phyloP scores from a whole-genome alignment of 2,888 invertebrate species.

The Elysia crispata region DNA sequence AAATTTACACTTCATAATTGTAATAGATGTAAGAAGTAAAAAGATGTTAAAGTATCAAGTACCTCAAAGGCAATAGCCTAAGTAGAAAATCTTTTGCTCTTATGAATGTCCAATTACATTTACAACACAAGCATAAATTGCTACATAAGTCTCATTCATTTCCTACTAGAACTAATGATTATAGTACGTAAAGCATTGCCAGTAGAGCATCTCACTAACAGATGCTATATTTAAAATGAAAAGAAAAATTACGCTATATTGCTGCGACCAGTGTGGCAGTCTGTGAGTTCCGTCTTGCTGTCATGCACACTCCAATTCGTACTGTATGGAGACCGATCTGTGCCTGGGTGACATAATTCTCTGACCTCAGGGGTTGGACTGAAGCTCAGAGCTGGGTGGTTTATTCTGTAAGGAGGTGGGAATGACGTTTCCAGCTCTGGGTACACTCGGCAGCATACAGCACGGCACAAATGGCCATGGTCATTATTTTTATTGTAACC shows the following conservation, averaged over 20 bases:
- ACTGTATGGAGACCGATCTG: neutral
- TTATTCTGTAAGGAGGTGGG: constrained; percentile 60
- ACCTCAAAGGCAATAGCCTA: no score
- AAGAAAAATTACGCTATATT: constrained; percentile 26
- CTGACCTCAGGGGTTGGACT: neutral
- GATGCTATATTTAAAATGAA: no score
- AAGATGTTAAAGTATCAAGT: no score
- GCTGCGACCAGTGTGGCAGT: constrained; percentile 23
- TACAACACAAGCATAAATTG: no score
- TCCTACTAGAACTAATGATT: no score
- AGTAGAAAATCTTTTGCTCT: no score
- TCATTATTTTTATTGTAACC: constrained; percentile 54
- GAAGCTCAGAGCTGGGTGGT: constrained; percentile 58
- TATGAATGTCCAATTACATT: no score
- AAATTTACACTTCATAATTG: no score
- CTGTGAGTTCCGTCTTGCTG: constrained; percentile 12
- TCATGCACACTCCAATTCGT: constrained; percentile 29
- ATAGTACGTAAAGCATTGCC: no score
- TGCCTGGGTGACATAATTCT: neutral
- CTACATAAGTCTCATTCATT: no score
- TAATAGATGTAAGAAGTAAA: no score
- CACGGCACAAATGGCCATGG: constrained; percentile 71
- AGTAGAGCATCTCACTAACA: no score
- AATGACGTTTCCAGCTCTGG: constrained; percentile 60
- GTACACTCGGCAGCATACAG: constrained; percentile 72